Base-by-base conservation (phyloP, 35 echinoderm and acorn worm species). In the Hemicentrotus pulcherrimus region DNA sequence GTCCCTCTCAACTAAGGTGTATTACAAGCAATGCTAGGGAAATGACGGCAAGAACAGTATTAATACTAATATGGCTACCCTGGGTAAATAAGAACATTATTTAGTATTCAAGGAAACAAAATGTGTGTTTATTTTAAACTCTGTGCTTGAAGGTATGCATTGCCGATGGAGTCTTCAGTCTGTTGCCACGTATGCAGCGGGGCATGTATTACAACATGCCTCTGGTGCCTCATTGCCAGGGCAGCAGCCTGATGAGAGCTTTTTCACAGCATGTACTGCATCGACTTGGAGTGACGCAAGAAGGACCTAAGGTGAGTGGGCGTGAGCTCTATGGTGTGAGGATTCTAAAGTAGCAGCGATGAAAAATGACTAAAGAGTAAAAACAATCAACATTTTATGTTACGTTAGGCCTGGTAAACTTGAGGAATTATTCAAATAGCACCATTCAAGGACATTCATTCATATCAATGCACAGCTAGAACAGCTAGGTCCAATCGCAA, bases 141-240 rank as follows among this genome's bases (percentile, higher is more conserved):
- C 32, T 41, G 4, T 47, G 0, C 33, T 9, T 46, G 59, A 85
- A 99, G 98, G 97, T 99, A 32, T 99, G 97, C 47, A 91, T 99
- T 10, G 86, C 95, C 45, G 97, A 97, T 86, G 98, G 86, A 0
- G 94, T 99, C 0, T 99, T 97, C 91, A 97, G 92, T 61, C 86
- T 97, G 15, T 94, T 96, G 16, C 97, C 98, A 58, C 95, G 98
- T 30, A 97, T 97, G 97, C 89, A 88, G 31, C 85, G 95, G 35
- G 98, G 98, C 32, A 96, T 99, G 90, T 97, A 96, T 94, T 97
- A 97, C 59, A 97, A 99, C 55, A 99, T 99, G 98, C 97, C 98
- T 1, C 50, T 99, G 85, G 96, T 97, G 12, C 94, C 95, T 48
- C 78, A 97, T 48, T 97, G 97, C 46, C 85, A 86, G 28, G 96